A percentile compares a stretch with the other conserved stretches of the same genome.
phyloP scores from a whole-genome alignment of 2,113 vertebrate genomes.

The Macquaria australasica region DNA sequence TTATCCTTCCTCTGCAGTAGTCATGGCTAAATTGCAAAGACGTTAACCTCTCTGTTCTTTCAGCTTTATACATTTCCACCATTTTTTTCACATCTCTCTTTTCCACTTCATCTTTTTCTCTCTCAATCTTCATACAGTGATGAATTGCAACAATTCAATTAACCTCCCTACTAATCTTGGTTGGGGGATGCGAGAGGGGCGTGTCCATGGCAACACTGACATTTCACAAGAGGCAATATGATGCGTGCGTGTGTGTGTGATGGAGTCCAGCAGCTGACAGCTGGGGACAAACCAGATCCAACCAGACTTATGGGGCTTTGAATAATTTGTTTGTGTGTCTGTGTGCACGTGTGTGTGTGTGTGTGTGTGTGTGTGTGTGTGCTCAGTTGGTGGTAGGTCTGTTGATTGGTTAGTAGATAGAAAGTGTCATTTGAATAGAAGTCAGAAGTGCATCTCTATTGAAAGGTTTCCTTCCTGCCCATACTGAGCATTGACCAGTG shows the following conservation, averaged over 20 bases:
- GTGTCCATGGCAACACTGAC: slow-evolving; percentile 75
- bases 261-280: slow-evolving; percentile 72
- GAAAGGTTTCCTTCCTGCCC: slow-evolving; percentile 76
- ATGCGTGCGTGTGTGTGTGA: slow-evolving; percentile 24
- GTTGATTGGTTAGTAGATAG: slow-evolving; percentile 61
- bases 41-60: slow-evolving; percentile 37
- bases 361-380: background rate
- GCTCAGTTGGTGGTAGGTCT: slow-evolving; percentile 52
- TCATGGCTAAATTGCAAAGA: slow-evolving; percentile 37
- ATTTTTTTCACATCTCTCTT: background rate
- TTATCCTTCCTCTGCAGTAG: slow-evolving; percentile 20
- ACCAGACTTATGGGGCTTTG: slow-evolving; percentile 49
- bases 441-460: slow-evolving; percentile 64
- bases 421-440: slow-evolving; percentile 69
- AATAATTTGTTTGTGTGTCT: slow-evolving; percentile 27
- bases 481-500: slow-evolving; percentile 69
- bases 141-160: slow-evolving; percentile 80
- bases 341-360: background rate
- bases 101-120: background rate
- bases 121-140: slow-evolving; percentile 53
- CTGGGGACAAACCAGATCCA: slow-evolving; percentile 72
- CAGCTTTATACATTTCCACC: slow-evolving; percentile 12
- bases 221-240: slow-evolving; percentile 75
- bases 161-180: slow-evolving; percentile 71
- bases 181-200: background rate